Conservation (phyloP, 2,888 invertebrate species). For the Plebejus argus region DNA sequence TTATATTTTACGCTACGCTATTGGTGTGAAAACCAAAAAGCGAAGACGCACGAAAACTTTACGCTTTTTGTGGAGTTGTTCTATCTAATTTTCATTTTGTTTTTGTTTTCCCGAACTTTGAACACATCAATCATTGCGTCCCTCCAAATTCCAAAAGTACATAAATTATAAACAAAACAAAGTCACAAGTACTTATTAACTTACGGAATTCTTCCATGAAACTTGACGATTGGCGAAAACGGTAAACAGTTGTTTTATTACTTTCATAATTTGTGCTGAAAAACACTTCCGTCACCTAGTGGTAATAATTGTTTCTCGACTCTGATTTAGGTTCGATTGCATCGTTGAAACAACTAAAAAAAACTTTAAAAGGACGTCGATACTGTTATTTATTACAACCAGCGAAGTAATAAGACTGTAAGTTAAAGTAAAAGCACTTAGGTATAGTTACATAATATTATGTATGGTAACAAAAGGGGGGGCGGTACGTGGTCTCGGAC, state of each 20-base stretch:
- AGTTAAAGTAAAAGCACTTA: no score
- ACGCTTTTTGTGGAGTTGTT: not conserved
- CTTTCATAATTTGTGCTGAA: not conserved
- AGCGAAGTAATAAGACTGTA: no score
- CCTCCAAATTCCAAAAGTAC: not conserved
- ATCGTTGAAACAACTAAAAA: no score
- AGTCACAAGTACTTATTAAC: not conserved
- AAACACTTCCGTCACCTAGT: no score
- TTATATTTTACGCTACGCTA: not conserved
- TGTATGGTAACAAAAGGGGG: no score
- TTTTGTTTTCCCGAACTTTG: not conserved
- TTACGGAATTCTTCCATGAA: not conserved
- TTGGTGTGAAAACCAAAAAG: not conserved
- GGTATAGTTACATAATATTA: no score
- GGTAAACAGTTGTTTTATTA: not conserved
- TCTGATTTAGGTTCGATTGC: no score
- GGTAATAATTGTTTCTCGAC: no score
- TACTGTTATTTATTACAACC: no score
- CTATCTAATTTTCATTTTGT: not conserved
- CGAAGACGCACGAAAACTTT: not conserved
- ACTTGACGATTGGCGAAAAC: not conserved
- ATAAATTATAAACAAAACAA: constrained; percentile 17
- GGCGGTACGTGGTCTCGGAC: no score
- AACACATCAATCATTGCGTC: constrained; percentile 7
- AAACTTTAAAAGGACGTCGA: no score